phyloP scores from a whole-genome alignment of 2,888 invertebrate genomes.

The Apamea sordens region DNA sequence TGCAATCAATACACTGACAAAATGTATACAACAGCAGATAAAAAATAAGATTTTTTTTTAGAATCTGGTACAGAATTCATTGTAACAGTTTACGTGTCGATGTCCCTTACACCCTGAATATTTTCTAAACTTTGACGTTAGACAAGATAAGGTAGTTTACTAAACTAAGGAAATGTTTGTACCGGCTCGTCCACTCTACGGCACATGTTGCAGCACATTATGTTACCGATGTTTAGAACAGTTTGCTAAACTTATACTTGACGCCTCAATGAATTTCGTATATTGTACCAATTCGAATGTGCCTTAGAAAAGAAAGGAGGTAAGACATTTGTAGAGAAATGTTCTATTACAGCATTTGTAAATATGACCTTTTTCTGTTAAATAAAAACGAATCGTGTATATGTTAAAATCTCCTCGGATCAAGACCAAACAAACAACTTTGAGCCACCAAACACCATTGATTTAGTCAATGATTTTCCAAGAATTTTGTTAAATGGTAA shows the following conservation, averaged over 20 bases:
- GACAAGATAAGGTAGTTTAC: neutral
- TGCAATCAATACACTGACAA: neutral
- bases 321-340: neutral
- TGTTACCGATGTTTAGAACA: neutral
- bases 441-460: no score
- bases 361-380: neutral
- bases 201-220: neutral
- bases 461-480: neutral
- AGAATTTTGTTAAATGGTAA: no score
- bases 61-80: neutral
- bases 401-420: neutral
- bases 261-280: neutral
- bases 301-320: neutral
- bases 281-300: neutral
- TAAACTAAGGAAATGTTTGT: neutral
- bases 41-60: neutral
- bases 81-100: neutral
- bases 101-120: neutral
- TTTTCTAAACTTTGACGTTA: neutral
- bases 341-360: no score
- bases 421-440: neutral
- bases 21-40: neutral
- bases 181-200: neutral
- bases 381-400: neutral
- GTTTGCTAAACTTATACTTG: neutral